Conservation (phyloP, 2,113 vertebrate genomes). For the Lophotis ruficrista region DNA sequence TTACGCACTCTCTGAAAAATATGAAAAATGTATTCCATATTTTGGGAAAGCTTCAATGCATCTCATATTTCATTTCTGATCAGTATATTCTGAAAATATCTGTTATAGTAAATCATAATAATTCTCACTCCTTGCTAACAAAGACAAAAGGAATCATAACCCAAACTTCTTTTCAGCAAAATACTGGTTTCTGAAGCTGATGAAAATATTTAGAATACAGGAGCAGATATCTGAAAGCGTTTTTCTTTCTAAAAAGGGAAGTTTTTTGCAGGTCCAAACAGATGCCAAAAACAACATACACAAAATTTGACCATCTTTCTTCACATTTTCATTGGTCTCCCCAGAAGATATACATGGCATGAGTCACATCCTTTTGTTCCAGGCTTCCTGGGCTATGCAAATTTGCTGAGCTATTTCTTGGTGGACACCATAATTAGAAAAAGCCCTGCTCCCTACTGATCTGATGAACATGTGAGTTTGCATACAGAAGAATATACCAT, state of each 20-base stretch:
- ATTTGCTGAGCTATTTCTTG: not conserved
- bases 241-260: not conserved
- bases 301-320: not conserved
- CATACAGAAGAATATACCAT: not conserved
- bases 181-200: not conserved
- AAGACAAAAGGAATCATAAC: not conserved
- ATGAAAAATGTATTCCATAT: not conserved
- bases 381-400: not conserved
- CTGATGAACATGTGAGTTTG: not conserved
- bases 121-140: not conserved
- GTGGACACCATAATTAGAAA: not conserved
- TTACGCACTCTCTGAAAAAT: not conserved
- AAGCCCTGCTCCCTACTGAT: not conserved
- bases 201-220: not conserved
- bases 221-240: not conserved
- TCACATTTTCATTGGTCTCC: constrained; percentile 23
- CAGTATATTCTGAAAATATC: constrained; percentile 15
- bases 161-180: not conserved
- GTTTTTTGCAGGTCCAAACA: not conserved
- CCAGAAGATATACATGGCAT: not conserved
- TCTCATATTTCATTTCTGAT: not conserved
- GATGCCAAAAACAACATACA: constrained; percentile 15
- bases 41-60: not conserved
- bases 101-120: not conserved
- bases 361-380: constrained; percentile 46